These are phyloP conservation scores for Metridium senile DNA, from an alignment of 92 coral and sea anemone genomes.

Conservation along the genomic window DNA sequence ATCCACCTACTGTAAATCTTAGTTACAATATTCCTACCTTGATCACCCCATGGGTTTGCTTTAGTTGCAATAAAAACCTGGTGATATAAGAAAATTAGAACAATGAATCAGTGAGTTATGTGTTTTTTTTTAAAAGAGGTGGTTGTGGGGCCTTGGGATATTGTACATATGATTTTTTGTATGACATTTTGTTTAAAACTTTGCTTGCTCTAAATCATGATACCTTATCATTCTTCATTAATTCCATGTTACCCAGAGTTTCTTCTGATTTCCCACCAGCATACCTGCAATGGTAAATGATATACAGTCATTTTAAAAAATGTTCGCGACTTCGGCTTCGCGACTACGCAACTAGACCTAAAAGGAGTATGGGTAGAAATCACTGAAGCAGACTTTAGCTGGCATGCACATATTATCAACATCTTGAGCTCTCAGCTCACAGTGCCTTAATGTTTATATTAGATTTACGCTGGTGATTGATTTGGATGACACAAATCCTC, in stretches of 20 bases:
- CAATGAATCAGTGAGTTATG: neutral
- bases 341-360: no score
- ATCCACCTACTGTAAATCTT: neutral
- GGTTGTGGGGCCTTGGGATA: neutral
- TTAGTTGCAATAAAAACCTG: conserved; percentile 76
- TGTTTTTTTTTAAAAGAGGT: neutral
- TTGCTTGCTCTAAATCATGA: neutral
- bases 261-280: conserved; percentile 76
- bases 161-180: neutral
- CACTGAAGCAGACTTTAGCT: no score
- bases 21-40: conserved; percentile 26
- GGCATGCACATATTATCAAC: no score
- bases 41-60: conserved; percentile 60
- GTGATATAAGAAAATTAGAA: neutral
- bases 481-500: no score
- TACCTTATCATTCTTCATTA: conserved; percentile 71
- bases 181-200: neutral
- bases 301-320: neutral
- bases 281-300: conserved; percentile 51
- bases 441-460: no score
- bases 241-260: conserved; percentile 69
- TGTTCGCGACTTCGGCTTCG: neutral
- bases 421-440: neutral
- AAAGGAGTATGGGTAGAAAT: no score
- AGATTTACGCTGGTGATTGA: no score